Percentiles rank a stretch among this genome's conserved stretches.
Evolutionary conservation across 1,140 invertebrate species (phyloP).

Genomic region (Geopemphigus sp.): DNA sequence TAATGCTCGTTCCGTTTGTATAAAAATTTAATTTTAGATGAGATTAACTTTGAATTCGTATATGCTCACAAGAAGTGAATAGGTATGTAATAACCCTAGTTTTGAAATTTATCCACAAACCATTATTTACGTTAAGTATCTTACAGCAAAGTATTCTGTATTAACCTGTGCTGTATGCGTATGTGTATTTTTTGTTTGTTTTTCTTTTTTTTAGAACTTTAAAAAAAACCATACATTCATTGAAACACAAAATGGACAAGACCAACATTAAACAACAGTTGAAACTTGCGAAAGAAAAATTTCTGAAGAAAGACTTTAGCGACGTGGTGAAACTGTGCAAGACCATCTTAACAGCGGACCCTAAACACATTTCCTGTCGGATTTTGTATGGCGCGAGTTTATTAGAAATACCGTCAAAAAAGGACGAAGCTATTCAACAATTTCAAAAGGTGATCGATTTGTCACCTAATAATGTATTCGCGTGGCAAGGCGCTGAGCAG

Average conservation of each 20-base stretch:
- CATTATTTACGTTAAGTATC: not conserved
- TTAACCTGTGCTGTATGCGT: conserved; percentile 11
- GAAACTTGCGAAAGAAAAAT: conserved; percentile 42
- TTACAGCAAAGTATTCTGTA: not conserved
- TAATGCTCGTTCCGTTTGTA: no score
- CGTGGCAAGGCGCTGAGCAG: conserved; percentile 32
- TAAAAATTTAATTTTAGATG: no score
- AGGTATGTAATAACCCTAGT: no score
- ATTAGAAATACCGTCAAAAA: conserved; percentile 32
- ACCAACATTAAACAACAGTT: conserved; percentile 36
- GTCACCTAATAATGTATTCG: conserved; percentile 30
- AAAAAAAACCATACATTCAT: no score
- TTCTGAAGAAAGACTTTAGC: conserved; percentile 35
- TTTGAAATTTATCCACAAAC: no score
- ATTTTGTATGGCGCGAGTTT: conserved; percentile 28
- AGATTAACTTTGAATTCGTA: no score
- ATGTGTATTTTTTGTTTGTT: no score
- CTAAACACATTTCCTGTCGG: conserved; percentile 19
- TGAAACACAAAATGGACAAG: conserved; percentile 47
- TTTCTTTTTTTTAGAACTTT: no score
- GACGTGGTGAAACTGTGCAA: conserved; percentile 16
- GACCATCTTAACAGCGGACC: not conserved
- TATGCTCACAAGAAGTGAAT: no score
- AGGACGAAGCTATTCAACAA: conserved; percentile 28
- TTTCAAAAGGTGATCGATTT: conserved; percentile 35